Evolutionary conservation across 2,888 invertebrate genomes (phyloP).

Genomic region (Tetranychus piercei): DNA sequence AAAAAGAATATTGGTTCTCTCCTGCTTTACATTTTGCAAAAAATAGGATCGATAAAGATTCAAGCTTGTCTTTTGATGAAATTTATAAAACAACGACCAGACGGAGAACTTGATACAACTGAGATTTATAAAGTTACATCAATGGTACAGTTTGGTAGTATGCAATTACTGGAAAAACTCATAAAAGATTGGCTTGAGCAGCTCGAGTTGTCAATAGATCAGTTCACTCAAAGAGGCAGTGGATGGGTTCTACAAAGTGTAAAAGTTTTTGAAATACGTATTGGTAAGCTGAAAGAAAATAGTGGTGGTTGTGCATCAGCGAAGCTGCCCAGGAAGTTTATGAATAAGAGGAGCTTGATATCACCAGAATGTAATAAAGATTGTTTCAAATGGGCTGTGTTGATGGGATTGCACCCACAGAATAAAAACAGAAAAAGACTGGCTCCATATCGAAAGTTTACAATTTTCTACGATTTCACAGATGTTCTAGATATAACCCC

Average conservation of each 20-base stretch:
- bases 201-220: neutral
- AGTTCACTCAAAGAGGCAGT: neutral
- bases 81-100: too few relatives aligned
- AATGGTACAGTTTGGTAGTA: too few relatives aligned
- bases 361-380: neutral
- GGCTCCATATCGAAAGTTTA: neutral
- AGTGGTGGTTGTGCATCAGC: neutral
- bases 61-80: too few relatives aligned
- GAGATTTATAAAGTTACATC: too few relatives aligned
- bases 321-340: neutral
- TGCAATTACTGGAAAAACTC: neutral
- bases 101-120: too few relatives aligned
- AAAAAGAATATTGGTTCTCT: too few relatives aligned
- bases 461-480: neutral
- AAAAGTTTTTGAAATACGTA: neutral
- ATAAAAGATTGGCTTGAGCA: neutral
- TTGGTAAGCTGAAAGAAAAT: neutral
- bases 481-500: neutral
- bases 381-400: conserved; percentile 3
- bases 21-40: too few relatives aligned
- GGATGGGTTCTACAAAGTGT: neutral
- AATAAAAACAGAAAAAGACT: neutral
- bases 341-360: neutral
- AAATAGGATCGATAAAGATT: too few relatives aligned
- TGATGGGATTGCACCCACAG: neutral